Evolutionary conservation across 2,888 invertebrate genomes (phyloP).

Genomic region (Nemapogon koenigi): DNA sequence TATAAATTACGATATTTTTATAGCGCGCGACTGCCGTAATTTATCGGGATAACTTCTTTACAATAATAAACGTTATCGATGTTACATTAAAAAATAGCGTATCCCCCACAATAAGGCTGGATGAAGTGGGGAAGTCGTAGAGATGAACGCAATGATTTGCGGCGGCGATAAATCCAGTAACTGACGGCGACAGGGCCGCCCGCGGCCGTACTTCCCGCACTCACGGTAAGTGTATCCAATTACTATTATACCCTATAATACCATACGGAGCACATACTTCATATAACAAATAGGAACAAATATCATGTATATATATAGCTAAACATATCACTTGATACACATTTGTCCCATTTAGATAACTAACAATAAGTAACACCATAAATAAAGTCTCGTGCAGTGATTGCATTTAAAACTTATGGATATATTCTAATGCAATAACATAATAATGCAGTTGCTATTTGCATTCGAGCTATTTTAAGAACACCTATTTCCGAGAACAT

Average conservation of each 20-base stretch:
- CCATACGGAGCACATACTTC: constrained; percentile 7
- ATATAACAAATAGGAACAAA: not conserved
- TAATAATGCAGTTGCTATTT: too few species aligned
- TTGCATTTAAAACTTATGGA: too few species aligned
- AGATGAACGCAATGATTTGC: constrained; percentile 51
- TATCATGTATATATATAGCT: too few species aligned
- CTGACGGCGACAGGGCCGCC: constrained; percentile 43
- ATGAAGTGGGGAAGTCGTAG: constrained; percentile 23
- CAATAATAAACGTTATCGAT: constrained; percentile 8
- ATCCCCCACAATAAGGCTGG: constrained; percentile 10
- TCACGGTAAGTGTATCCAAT: constrained; percentile 55
- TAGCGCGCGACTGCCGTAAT: too few species aligned
- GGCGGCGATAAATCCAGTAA: constrained; percentile 40
- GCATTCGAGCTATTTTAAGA: too few species aligned
- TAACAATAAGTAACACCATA: too few species aligned
- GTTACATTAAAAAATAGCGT: constrained; percentile 9
- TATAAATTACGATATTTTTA: too few species aligned
- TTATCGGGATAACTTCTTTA: constrained; percentile 7
- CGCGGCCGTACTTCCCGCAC: constrained; percentile 32
- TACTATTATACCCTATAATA: constrained; percentile 36
- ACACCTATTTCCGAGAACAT: too few species aligned
- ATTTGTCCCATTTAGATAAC: too few species aligned
- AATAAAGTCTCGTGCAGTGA: too few species aligned
- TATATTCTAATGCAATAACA: too few species aligned
- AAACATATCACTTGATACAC: too few species aligned